These are phyloP conservation scores for Tenthredo mesomela DNA, from an alignment of 2,888 invertebrate species.

Conservation along the genomic window DNA sequence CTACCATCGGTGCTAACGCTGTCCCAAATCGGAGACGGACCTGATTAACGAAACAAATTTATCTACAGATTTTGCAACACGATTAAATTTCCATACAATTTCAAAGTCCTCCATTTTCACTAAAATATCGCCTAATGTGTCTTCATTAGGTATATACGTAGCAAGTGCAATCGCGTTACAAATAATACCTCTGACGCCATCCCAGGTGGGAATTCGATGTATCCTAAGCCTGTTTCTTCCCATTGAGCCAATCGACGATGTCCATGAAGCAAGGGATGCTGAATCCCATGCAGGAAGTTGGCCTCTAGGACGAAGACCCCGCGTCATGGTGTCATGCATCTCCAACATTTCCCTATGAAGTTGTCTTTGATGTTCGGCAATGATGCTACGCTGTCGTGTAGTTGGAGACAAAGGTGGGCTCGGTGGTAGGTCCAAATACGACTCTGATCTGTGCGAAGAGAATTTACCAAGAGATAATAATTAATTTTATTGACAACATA, in stretches of 20 bases:
- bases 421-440: constrained; percentile 60
- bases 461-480: background rate
- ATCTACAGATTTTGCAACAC: background rate
- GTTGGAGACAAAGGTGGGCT: constrained; percentile 59
- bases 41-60: constrained; percentile 57
- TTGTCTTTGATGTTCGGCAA: constrained; percentile 68
- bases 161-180: background rate
- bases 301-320: constrained; percentile 66
- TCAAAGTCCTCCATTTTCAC: background rate
- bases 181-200: constrained; percentile 64
- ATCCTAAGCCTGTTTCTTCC: constrained; percentile 64
- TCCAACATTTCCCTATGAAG: constrained; percentile 68
- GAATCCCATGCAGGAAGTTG: constrained; percentile 69
- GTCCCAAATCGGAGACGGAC: constrained; percentile 67
- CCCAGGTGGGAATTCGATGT: constrained; percentile 65
- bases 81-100: background rate
- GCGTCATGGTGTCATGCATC: constrained; percentile 70
- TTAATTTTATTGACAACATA: background rate
- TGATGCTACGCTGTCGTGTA: constrained; percentile 63
- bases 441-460: constrained; percentile 64
- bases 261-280: constrained; percentile 68
- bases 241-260: constrained; percentile 67
- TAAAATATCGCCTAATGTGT: background rate
- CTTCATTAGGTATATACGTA: background rate
- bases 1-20: constrained; percentile 64